Percentiles rank a stretch among this genome's conserved stretches.
These are phyloP conservation scores for Pempheris klunzingeri DNA, from an alignment of 2,797 vertebrate species.

Conservation along the genomic window DNA sequence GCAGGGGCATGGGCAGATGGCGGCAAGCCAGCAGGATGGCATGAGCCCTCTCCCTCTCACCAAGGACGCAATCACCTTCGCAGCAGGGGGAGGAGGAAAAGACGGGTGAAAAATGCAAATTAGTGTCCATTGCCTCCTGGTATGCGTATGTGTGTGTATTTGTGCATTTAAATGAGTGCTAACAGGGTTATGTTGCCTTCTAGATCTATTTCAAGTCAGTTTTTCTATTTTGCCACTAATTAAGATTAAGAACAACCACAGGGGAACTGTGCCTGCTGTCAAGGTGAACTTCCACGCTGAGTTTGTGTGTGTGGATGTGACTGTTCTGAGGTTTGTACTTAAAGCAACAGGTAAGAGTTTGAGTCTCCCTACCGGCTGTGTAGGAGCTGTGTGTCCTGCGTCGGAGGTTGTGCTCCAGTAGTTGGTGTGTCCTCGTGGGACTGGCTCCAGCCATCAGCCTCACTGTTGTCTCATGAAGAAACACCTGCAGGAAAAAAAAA, in stretches of 20 bases:
- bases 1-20: constrained; percentile 95
- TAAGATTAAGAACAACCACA: background rate
- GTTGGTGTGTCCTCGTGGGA: constrained; percentile 97
- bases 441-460: constrained; percentile 98
- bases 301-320: background rate
- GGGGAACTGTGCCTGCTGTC: constrained; percentile 18
- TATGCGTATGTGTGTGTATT: background rate
- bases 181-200: background rate
- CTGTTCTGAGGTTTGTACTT: background rate
- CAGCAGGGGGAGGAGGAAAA: background rate
- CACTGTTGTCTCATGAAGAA: constrained; percentile 97
- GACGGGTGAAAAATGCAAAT: background rate
- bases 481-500: constrained; percentile 86
- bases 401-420: constrained; percentile 96
- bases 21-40: constrained; percentile 96
- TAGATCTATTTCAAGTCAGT: background rate
- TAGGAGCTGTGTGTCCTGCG: constrained; percentile 83
- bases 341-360: background rate
- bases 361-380: constrained; percentile 68
- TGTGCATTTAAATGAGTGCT: background rate
- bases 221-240: constrained; percentile 3
- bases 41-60: constrained; percentile 94
- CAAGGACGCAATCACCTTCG: constrained; percentile 81
- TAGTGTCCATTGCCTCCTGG: background rate
- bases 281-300: constrained; percentile 11